These are phyloP conservation scores for Karalla daura DNA, from an alignment of 2,797 vertebrate genomes.

Conservation along the genomic window DNA sequence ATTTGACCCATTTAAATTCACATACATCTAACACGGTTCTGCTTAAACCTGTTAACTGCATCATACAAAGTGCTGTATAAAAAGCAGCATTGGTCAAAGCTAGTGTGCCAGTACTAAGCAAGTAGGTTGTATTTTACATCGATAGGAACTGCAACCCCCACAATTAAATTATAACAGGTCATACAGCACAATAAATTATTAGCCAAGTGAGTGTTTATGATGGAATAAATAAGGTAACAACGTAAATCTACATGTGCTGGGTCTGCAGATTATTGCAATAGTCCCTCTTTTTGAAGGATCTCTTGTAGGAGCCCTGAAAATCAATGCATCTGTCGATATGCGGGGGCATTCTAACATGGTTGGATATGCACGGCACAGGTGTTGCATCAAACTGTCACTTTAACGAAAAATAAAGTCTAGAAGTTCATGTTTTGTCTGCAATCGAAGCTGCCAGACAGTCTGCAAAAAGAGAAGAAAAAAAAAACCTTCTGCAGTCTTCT, in stretches of 20 bases:
- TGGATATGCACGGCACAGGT: conserved; percentile 40
- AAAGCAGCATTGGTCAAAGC: too few relatives aligned
- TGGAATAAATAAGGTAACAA: not conserved
- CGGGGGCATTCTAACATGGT: conserved; percentile 59
- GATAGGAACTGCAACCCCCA: too few relatives aligned
- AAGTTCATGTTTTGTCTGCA: conserved; percentile 34
- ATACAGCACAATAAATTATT: too few relatives aligned
- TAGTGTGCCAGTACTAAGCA: too few relatives aligned
- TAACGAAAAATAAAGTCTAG: conserved; percentile 11
- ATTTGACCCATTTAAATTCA: too few relatives aligned
- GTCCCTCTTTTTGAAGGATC: conserved; percentile 16
- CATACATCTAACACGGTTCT: too few relatives aligned
- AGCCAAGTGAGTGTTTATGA: not conserved
- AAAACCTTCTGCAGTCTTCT: not conserved
- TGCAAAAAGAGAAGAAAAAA: not conserved
- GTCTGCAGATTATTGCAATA: not conserved
- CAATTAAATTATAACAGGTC: too few relatives aligned
- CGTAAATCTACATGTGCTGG: not conserved
- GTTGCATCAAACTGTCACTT: conserved; percentile 35
- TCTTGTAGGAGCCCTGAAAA: conserved; percentile 29
- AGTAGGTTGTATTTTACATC: too few relatives aligned
- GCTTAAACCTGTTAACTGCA: too few relatives aligned
- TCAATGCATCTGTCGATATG: conserved; percentile 60
- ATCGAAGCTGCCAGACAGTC: conserved; percentile 3
- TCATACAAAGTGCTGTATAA: too few relatives aligned